Evolutionary conservation across 2,888 invertebrate species (phyloP).

Genomic region (Athalia rosae): DNA sequence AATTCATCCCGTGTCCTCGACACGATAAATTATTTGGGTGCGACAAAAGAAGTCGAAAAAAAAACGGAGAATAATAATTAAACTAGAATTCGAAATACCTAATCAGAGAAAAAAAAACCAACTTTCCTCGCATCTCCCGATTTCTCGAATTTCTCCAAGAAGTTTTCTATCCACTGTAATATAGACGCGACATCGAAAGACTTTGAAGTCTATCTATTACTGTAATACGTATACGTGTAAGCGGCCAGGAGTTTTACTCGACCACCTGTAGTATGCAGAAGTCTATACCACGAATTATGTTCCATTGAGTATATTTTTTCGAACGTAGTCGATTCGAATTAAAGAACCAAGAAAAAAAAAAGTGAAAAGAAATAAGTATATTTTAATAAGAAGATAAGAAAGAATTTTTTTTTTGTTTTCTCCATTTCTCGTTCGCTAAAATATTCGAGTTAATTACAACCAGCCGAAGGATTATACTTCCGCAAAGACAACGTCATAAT

Average conservation of each 20-base stretch:
- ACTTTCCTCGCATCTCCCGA: neutral
- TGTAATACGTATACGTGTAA: no score
- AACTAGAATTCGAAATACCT: no score
- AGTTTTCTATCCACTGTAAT: no score
- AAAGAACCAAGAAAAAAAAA: neutral
- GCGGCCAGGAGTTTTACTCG: neutral
- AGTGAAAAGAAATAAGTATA: neutral
- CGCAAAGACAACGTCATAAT: constrained; percentile 70
- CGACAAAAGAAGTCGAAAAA: no score
- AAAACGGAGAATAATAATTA: no score
- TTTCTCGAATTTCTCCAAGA: no score
- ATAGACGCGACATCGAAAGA: no score
- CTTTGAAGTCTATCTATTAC: no score
- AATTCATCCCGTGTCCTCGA: no score
- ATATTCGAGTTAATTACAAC: constrained; percentile 57
- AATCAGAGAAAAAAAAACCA: neutral
- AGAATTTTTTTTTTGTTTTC: no score
- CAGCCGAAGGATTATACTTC: constrained; percentile 67
- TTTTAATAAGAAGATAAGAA: neutral
- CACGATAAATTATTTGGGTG: no score
- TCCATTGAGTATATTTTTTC: neutral
- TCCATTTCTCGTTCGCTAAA: constrained; percentile 18
- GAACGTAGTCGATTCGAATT: neutral
- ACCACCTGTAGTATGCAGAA: constrained; percentile 27
- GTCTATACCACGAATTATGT: neutral